Evolutionary conservation across 2,113 vertebrate genomes (phyloP).

Genomic region (Toxostoma redivivum): DNA sequence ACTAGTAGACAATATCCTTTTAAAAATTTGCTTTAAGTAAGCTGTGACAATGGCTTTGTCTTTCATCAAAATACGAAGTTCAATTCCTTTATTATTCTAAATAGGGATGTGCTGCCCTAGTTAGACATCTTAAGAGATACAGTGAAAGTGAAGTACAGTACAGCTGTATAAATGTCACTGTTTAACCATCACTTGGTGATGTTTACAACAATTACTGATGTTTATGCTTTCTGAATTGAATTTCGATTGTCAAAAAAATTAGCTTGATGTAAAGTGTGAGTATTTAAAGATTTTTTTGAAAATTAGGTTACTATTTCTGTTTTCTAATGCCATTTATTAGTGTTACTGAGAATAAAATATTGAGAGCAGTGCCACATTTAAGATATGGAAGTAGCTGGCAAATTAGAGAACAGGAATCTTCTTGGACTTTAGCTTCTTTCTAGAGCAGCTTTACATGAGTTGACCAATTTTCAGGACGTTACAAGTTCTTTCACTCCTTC

Average conservation of each 20-base stretch:
- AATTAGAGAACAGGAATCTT: neutral
- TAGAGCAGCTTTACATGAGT: neutral
- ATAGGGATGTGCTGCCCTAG: neutral
- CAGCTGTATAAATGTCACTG: neutral
- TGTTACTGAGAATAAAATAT: neutral
- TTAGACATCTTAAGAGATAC: neutral
- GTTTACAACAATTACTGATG: neutral
- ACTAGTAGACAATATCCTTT: conserved; percentile 99
- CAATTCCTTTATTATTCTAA: neutral
- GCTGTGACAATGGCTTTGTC: neutral
- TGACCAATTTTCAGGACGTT: neutral
- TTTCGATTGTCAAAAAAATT: neutral
- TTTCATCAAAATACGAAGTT: neutral
- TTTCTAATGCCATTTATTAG: neutral
- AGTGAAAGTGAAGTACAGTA: neutral
- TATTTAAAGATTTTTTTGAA: neutral
- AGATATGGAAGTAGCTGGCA: neutral
- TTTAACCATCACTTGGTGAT: neutral
- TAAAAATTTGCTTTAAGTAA: neutral
- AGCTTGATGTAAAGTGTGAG: neutral
- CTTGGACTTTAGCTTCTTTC: neutral
- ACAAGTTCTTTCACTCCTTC: neutral
- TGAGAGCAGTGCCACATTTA: neutral
- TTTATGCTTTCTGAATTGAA: neutral
- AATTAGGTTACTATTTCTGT: neutral